Evolutionary conservation across 2,797 vertebrate species (phyloP).

Genomic region (Centropyge bicolor): DNA sequence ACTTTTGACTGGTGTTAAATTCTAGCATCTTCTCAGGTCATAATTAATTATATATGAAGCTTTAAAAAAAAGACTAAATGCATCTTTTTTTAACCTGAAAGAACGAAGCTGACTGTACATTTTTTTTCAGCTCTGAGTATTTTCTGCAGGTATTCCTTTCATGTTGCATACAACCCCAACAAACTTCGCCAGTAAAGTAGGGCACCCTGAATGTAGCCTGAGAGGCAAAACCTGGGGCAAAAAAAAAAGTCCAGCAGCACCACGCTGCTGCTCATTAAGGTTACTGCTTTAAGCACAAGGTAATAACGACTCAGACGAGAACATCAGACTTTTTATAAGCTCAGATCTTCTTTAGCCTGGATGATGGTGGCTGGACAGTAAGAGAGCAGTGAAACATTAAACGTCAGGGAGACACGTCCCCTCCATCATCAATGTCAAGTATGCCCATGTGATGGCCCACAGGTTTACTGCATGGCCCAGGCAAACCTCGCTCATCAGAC

Average conservation of each 20-base stretch:
- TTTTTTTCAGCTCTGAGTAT: not conserved
- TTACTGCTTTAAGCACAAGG: slow-evolving; percentile 5
- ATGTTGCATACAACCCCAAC: not conserved
- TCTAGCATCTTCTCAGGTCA: not conserved
- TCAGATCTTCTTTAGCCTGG: not conserved
- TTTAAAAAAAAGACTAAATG: not conserved
- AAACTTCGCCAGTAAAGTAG: not conserved
- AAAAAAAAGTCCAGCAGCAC: not conserved
- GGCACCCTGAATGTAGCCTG: not conserved
- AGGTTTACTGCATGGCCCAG: not conserved
- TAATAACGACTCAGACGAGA: not conserved
- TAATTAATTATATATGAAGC: not conserved
- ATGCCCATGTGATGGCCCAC: not conserved
- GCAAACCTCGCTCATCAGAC: not conserved
- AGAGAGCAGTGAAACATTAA: not conserved
- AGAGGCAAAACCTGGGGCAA: slow-evolving; percentile 8
- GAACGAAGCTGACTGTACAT: not conserved
- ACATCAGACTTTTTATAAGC: not conserved
- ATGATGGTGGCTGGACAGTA: not conserved
- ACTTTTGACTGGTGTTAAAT: not conserved
- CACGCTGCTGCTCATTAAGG: slow-evolving; percentile 4
- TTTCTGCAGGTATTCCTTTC: not conserved
- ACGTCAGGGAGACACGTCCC: not conserved
- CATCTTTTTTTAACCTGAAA: too few relatives aligned
- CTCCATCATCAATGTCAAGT: too few relatives aligned